phyloP scores from a whole-genome alignment of 2,113 vertebrate genomes.

The Crotalus viridis region DNA sequence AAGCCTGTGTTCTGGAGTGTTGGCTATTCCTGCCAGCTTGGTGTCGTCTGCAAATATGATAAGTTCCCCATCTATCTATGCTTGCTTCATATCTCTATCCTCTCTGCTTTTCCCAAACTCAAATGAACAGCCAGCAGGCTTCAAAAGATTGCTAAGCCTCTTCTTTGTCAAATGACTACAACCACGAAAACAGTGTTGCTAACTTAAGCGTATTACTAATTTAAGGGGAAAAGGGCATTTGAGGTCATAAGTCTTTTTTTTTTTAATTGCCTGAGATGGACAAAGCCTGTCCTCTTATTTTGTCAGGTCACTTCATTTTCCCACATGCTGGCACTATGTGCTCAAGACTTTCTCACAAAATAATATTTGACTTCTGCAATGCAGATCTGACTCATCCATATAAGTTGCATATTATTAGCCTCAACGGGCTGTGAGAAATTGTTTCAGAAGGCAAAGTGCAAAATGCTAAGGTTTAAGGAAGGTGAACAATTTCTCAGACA shows the following conservation, averaged over 20 bases:
- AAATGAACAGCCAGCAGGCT: not conserved
- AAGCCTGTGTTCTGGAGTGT: too few relatives aligned
- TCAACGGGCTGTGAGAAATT: not conserved
- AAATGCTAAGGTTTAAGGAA: not conserved
- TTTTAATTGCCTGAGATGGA: not conserved
- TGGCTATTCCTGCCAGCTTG: too few relatives aligned
- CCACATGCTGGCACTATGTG: not conserved
- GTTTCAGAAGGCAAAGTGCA: not conserved
- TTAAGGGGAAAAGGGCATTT: not conserved
- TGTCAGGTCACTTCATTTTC: not conserved
- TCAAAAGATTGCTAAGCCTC: not conserved
- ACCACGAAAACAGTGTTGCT: not conserved
- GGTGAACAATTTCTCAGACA: not conserved
- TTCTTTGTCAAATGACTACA: not conserved
- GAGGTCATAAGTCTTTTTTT: not conserved
- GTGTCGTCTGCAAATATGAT: too few relatives aligned
- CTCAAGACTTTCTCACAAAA: not conserved
- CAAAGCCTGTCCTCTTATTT: not conserved
- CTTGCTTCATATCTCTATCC: not conserved
- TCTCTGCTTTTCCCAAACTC: not conserved
- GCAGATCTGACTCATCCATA: not conserved
- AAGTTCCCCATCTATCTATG: not conserved
- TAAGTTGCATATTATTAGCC: not conserved
- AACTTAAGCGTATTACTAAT: not conserved
- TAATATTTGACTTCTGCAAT: not conserved